These are phyloP conservation scores for Aphaenogaster rudis DNA, from an alignment of 1,140 invertebrate species.

Conservation along the genomic window DNA sequence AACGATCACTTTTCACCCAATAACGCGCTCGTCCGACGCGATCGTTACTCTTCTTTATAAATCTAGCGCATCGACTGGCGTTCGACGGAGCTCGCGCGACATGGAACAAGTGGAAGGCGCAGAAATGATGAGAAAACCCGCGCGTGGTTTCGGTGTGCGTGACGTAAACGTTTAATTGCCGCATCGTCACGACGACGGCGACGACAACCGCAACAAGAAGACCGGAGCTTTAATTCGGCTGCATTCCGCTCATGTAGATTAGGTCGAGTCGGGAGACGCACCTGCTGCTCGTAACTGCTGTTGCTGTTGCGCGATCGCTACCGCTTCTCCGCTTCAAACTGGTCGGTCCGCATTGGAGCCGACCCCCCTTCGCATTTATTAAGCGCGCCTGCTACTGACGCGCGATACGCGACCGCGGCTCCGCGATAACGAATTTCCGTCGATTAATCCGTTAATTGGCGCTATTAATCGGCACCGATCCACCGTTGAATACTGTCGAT, in stretches of 20 bases:
- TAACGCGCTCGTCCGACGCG: conserved; percentile 8
- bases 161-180: conserved; percentile 28
- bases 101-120: background rate
- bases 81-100: background rate
- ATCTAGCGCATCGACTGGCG: background rate
- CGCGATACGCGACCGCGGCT: background rate
- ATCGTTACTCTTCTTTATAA: conserved; percentile 45
- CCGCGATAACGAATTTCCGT: conserved; percentile 65
- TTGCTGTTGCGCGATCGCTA: conserved; percentile 17
- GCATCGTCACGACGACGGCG: background rate
- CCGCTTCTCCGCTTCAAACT: conserved; percentile 56
- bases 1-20: conserved; percentile 59
- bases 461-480: conserved; percentile 54
- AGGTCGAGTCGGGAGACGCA: conserved; percentile 52
- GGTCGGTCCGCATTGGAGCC: conserved; percentile 69
- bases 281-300: conserved; percentile 66
- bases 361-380: conserved; percentile 60
- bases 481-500: background rate
- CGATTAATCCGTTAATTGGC: conserved; percentile 61
- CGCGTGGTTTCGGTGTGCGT: background rate
- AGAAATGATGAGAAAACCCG: background rate
- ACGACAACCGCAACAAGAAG: conserved; percentile 10
- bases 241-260: conserved; percentile 79
- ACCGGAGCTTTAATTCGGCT: conserved; percentile 72
- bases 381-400: conserved; percentile 14